These are phyloP conservation scores for Siphamia tubifer DNA, from an alignment of 2,113 vertebrate genomes.

Conservation along the genomic window DNA sequence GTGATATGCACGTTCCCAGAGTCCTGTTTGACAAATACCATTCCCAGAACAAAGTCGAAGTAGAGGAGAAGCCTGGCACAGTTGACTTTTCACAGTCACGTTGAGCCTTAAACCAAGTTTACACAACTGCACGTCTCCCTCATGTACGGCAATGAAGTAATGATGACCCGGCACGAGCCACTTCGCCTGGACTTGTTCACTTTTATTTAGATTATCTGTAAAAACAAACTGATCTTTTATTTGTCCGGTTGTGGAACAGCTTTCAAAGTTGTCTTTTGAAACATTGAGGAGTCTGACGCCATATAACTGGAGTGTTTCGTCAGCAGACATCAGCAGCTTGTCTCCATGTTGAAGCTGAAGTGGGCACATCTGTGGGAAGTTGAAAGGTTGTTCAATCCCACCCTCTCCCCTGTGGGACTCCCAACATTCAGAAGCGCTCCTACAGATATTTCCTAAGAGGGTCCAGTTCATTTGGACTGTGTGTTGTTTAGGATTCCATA, in stretches of 20 bases:
- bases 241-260: constrained; percentile 64
- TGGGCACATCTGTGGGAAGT: constrained; percentile 83
- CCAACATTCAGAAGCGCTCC: constrained; percentile 77
- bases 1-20: constrained; percentile 75
- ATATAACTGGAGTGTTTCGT: constrained; percentile 74
- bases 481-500: constrained; percentile 75
- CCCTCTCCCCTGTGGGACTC: constrained; percentile 13
- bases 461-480: constrained; percentile 77
- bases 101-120: constrained; percentile 81
- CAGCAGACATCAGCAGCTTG: constrained; percentile 77
- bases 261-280: constrained; percentile 80
- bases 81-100: constrained; percentile 80
- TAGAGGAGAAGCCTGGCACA: constrained; percentile 73
- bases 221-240: constrained; percentile 73
- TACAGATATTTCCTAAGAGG: constrained; percentile 76
- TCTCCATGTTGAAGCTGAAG: constrained; percentile 85
- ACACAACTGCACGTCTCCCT: constrained; percentile 70
- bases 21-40: constrained; percentile 79
- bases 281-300: constrained; percentile 82
- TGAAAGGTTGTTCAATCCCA: constrained; percentile 18
- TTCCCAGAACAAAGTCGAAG: constrained; percentile 81
- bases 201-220: constrained; percentile 67
- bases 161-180: constrained; percentile 81
- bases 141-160: constrained; percentile 81
- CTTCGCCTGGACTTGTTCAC: constrained; percentile 70